Evolutionary conservation across 2,113 vertebrate genomes (phyloP), one percentile per base, ranked within the genome.

Genomic region (Noctilio leporinus): DNA sequence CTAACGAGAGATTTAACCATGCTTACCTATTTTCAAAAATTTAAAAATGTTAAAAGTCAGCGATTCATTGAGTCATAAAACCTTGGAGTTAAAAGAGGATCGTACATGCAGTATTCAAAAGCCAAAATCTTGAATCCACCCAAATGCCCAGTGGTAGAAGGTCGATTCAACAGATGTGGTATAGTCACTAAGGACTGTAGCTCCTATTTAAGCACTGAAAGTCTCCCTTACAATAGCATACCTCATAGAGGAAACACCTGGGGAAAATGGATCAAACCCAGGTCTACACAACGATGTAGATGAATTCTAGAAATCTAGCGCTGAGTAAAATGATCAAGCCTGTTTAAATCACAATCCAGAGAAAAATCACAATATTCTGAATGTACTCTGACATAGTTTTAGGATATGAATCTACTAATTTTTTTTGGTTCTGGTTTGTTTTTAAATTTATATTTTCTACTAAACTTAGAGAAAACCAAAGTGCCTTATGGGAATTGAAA

Each of bases 11-110:
- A 73, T 47, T 7, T 3, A 75, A 93, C 24, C 43, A 17, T 4
- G 43, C 17, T 64, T 89, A 70, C 30, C 89, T 62, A 86, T 12
- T 91, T 91, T 75, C 38, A 33, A 72, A 82, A 19, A 67, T 91
- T 87, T 77, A 69, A 47, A 65, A 72, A 17, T 51, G 15, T 55
- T 72, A 73, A 92, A 88, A 86, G 43, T 59, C 57, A 89, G 11
- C 15, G 72, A 72, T 51, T 92, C 4, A 72, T n/a, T 57, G 38
- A 40, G n/a, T 80, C 30, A 38, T 57, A 64, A 78, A 91, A 83
- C 4, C 15, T 62, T 70, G 8, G 57, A 30, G 57, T 47, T 83
- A 51, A 89, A 89, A 59, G 22, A 65, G 3, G 16, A 2, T 69
- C 28, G 12, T 38, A 17, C 19, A 30, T 5, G 20, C 28, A 57